Base-by-base conservation (phyloP, 1,140 invertebrate genomes). In the Aphis craccivora region DNA sequence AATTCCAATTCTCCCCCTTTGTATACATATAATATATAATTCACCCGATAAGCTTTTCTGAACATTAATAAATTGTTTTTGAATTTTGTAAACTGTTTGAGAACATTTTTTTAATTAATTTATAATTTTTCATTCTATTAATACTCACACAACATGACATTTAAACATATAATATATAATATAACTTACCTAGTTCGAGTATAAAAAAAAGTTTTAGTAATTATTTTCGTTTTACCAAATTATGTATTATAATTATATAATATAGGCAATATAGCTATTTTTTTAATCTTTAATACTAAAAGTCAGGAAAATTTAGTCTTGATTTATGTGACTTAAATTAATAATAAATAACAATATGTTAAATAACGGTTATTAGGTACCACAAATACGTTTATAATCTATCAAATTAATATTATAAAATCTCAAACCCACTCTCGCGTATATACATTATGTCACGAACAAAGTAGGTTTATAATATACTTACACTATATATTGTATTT, bases 21-120 rank as follows among this genome's bases (percentile, higher is more conserved):
- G 3, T 76, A 89, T 51, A 40, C 3, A 88, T 51, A 53, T 53
- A 53, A 35, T 89, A 53, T 53, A 53, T 53, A 89, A 76, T 53
- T 89, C 45, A 48, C 45, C 30, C 45, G 45, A 51, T 88, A 88
- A 48, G 83, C 86, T 88, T 88, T 88, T 30, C 30, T 48, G 86
- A 88, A 88, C 86, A 51, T 89, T 53, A 89, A 37, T 53, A 51
- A 51, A 89, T 53, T 89, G 30, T 87, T 87, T 87, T 87, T 48
- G 43, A 83, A 37, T 83, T 83, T 83, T 83, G 20, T 40, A 9
- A 83, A 40, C 8, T 83, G 35, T 40, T 83, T 23, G 35, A 83
- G 76, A 20, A 83, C 35, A 83, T 83, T 83, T 83, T 76, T 76
- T n/a, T 35, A 83, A 83, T 83, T 83, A 83, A 83, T 37, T 83